phyloP scores from a whole-genome alignment of 2,113 vertebrate species.

The Sturnus vulgaris region DNA sequence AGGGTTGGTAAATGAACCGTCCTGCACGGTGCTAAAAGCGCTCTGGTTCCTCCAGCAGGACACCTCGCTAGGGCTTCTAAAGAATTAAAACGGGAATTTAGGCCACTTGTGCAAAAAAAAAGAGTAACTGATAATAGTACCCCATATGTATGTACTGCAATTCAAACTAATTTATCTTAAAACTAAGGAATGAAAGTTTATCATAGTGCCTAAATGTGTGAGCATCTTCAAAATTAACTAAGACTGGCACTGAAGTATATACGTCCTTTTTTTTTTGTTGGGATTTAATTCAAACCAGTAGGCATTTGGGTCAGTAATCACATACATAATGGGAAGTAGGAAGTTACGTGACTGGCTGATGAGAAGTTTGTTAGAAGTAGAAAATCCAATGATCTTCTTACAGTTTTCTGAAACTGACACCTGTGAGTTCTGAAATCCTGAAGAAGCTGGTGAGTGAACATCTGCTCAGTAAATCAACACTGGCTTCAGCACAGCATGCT shows the following conservation, averaged over 20 bases:
- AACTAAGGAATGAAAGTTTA: background rate
- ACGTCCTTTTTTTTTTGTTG: background rate
- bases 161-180: background rate
- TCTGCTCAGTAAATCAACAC: background rate
- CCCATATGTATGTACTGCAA: background rate
- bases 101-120: background rate
- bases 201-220: background rate
- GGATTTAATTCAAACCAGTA: background rate
- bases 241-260: fast-evolving
- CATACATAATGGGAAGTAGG: background rate
- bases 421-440: background rate
- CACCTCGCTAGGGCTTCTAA: no score
- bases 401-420: background rate
- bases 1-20: background rate
- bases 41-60: background rate
- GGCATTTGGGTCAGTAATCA: background rate
- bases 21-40: background rate
- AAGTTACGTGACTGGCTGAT: background rate
- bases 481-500: background rate
- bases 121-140: background rate
- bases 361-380: background rate
- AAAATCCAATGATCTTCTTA: background rate
- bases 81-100: background rate
- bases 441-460: background rate
- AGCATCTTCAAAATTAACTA: background rate